Base-by-base conservation (phyloP, 92 coral and sea anemone genomes). In the Meandrina meandrites region DNA sequence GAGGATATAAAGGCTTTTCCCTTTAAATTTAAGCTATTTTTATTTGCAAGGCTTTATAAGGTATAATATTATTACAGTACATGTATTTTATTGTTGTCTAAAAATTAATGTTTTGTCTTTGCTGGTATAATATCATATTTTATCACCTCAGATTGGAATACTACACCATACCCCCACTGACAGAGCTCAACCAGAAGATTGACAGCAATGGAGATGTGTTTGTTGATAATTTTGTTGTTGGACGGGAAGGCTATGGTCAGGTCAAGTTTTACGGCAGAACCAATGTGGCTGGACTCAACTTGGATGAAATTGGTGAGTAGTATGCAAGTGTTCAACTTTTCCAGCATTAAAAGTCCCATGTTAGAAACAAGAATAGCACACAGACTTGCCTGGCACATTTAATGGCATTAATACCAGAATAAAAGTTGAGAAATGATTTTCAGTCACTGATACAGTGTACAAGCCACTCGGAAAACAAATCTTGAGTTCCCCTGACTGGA, bases 251-350 rank as follows among this genome's bases (percentile, higher is more conserved):
- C 57, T 96, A 90, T 92, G 99, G 99, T 37, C 85, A 91, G 82
- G 98, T 90, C 68, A 97, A 95, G 89, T 97, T 97, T 83, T 86
- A 93, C 47, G 99, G 99, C 16, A 91, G 91, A 81, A 92, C 95
- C 42, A 93, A 95, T 89, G 99, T 95, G 9, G 98, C 98, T 80
- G 98, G 95, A 56, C 89, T 97, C 13, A 94, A 97, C 85, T 88
- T 97, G 87, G 99, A 97, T 90, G 98, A 94, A 37, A 97, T 95
- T 53, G 96, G 99, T 97, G 40, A 89, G 93, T 75, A 81, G 27
- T 58, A 16, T 24, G 71, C 71, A n/a, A 8, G 71, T 66, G 71
- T 27, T 66, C 71, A 66, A 22, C 24, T 21, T 28, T 10, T 28
- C 5, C 14, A 22, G 19, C 68, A 62, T 4, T 62, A 6, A 40